phyloP scores from a whole-genome alignment of 2,797 vertebrate genomes.

The Percopsis omiscomaycus region DNA sequence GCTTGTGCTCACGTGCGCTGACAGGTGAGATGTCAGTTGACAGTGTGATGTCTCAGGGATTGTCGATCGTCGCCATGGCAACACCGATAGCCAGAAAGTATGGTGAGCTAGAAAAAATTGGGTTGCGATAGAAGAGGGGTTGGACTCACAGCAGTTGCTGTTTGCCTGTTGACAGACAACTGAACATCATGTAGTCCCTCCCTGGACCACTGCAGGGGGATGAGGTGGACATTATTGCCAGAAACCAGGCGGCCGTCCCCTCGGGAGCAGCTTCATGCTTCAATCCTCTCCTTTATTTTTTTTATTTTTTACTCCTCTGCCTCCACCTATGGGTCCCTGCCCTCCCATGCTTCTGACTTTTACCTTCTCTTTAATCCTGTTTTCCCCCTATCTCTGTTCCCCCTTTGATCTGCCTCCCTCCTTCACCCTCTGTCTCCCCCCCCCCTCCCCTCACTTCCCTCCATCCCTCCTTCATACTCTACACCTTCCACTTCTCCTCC shows the following conservation, averaged over 20 bases:
- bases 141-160: conserved; percentile 54
- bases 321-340: conserved; percentile 15
- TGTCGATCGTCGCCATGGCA: conserved; percentile 43
- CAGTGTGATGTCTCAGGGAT: conserved; percentile 25
- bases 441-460: conserved; percentile 42
- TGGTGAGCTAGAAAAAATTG: conserved; percentile 46
- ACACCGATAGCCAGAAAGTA: conserved; percentile 14
- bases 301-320: conserved; percentile 34
- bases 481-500: conserved; percentile 48
- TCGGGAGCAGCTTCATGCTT: conserved; percentile 28
- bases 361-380: conserved; percentile 1
- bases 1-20: conserved; percentile 46
- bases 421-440: conserved; percentile 49
- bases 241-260: conserved; percentile 20
- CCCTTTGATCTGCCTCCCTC: conserved; percentile 45
- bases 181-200: conserved; percentile 54
- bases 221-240: conserved; percentile 43
- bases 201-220: conserved; percentile 27
- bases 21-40: conserved; percentile 53
- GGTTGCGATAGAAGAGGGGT: conserved; percentile 46
- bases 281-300: neutral
- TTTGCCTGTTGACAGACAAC: conserved; percentile 50
- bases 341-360: conserved; percentile 18
- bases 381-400: conserved; percentile 28
- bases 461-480: conserved; percentile 23